phyloP scores from a whole-genome alignment of 2,888 invertebrate species.

The Scaptomyza polygonia region DNA sequence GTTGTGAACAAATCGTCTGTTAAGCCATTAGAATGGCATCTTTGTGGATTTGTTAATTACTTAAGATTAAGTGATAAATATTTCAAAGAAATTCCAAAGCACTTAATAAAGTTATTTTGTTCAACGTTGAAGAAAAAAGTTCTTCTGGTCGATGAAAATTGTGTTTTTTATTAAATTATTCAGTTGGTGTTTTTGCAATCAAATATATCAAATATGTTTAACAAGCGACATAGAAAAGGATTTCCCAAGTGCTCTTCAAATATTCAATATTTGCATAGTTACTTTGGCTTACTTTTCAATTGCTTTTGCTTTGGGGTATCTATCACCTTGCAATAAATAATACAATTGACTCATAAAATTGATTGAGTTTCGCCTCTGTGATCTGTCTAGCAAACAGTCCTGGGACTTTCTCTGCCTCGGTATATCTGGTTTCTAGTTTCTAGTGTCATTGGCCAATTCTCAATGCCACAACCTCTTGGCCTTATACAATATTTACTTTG shows the following conservation, averaged over 20 bases:
- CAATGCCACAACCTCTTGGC: conserved; percentile 33
- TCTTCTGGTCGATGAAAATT: background rate
- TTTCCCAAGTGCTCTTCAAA: conserved; percentile 42
- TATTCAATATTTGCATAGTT: conserved; percentile 35
- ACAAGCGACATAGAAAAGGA: conserved; percentile 2
- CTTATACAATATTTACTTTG: conserved; percentile 34
- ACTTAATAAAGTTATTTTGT: background rate
- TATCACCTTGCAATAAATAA: conserved; percentile 35
- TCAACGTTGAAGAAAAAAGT: background rate
- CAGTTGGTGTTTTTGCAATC: too few species aligned
- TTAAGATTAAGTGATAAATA: background rate
- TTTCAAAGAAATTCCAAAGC: too few species aligned
- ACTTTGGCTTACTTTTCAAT: conserved; percentile 8
- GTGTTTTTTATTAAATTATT: too few species aligned
- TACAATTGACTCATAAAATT: conserved; percentile 26
- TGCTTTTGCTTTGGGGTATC: conserved; percentile 9
- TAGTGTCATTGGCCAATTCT: conserved; percentile 33
- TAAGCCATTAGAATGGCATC: background rate
- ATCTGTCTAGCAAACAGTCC: conserved; percentile 15
- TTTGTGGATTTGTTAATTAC: background rate
- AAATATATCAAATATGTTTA: background rate
- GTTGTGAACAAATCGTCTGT: background rate
- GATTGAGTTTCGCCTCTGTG: conserved; percentile 31
- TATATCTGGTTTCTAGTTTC: conserved; percentile 3
- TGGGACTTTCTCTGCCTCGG: background rate